Conservation (phyloP, 2,888 invertebrate species). For the Zygogramma bicolorata region DNA sequence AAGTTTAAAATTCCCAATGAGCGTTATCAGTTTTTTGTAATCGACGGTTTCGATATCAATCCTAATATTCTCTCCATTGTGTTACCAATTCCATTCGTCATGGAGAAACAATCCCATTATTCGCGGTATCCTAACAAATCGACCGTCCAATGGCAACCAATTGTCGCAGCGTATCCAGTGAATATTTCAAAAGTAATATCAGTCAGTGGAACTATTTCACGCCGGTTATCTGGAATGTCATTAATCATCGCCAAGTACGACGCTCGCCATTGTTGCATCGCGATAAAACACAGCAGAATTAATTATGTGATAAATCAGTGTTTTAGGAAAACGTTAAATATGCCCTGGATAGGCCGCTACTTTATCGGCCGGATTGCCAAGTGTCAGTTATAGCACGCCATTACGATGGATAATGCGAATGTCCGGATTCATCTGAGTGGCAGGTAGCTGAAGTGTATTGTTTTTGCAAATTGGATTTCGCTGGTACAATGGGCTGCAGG, state of each 20-base stretch:
- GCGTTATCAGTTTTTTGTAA: too few species aligned
- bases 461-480: conserved; percentile 5
- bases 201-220: conserved; percentile 25
- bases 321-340: conserved; percentile 32
- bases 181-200: conserved; percentile 30
- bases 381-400: conserved; percentile 4
- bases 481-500: not conserved
- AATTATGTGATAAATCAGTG: conserved; percentile 50
- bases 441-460: conserved; percentile 7
- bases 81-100: not conserved
- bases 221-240: conserved; percentile 28
- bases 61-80: too few species aligned
- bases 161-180: conserved; percentile 2
- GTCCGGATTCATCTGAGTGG: not conserved
- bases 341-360: conserved; percentile 1
- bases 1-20: too few species aligned
- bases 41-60: too few species aligned
- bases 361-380: not conserved
- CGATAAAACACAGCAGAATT: conserved; percentile 53
- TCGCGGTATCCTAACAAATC: not conserved
- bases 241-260: conserved; percentile 32
- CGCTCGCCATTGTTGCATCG: conserved; percentile 44
- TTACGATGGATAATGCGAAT: conserved; percentile 6
- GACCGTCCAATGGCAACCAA: not conserved
- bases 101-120: not conserved